phyloP scores from a whole-genome alignment of 1,140 invertebrate species.

The Drosophila erecta region DNA sequence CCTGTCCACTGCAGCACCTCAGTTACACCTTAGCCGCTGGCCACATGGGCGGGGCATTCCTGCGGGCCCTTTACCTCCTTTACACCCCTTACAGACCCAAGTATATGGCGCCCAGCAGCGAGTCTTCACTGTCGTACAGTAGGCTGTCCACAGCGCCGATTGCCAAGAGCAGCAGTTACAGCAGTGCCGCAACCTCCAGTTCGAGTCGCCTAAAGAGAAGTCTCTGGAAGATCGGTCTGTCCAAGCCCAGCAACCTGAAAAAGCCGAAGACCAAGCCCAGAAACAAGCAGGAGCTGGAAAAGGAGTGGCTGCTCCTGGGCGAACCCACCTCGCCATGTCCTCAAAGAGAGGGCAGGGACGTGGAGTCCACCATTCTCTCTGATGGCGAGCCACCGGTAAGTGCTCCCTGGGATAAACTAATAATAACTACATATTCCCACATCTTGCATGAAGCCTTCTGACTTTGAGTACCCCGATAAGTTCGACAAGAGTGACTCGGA shows the following conservation, averaged over 20 bases:
- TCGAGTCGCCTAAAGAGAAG: slow-evolving; percentile 65
- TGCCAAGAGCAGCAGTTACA: slow-evolving; percentile 56
- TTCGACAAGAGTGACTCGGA: slow-evolving; percentile 82
- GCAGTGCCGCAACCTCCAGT: slow-evolving; percentile 41
- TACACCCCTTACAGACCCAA: slow-evolving; percentile 79
- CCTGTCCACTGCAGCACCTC: slow-evolving; percentile 86
- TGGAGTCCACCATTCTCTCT: slow-evolving; percentile 77
- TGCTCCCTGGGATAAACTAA: not conserved
- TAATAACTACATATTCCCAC: too few relatives aligned
- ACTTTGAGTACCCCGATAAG: slow-evolving; percentile 82
- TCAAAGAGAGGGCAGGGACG: slow-evolving; percentile 62
- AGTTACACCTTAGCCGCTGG: slow-evolving; percentile 78
- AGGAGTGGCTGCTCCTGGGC: slow-evolving; percentile 82
- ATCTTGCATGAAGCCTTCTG: slow-evolving; percentile 55
- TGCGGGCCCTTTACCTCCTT: slow-evolving; percentile 75
- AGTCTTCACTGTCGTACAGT: slow-evolving; percentile 78
- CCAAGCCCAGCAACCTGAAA: slow-evolving; percentile 62
- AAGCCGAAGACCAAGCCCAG: slow-evolving; percentile 70
- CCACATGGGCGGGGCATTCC: slow-evolving; percentile 63
- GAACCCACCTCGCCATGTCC: slow-evolving; percentile 81
- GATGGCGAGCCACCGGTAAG: slow-evolving; percentile 76
- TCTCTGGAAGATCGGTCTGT: slow-evolving; percentile 76
- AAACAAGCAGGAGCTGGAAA: slow-evolving; percentile 78
- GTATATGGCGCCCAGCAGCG: slow-evolving; percentile 71
- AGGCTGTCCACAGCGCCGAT: slow-evolving; percentile 74